A percentile compares a stretch with the other conserved stretches of the same genome.
These are phyloP conservation scores for Ovis aries DNA, from an alignment of 2,113 vertebrate species.

Conservation along the genomic window ARS-UI_Ramb_v3.0 NC_056068.1:4970001-4970500, in stretches of 20 bases:
- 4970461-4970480: not conserved
- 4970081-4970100: not conserved
- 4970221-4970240: not conserved
- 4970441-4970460: not conserved
- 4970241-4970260: not conserved
- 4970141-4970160: not conserved
- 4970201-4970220: not conserved
- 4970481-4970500: not conserved
- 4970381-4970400: not conserved
- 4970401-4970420: not conserved
- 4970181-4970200: not conserved
- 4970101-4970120: not conserved
- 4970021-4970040: not conserved
- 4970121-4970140: not conserved
- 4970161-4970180: not conserved
- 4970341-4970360: not conserved
- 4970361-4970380: not conserved
- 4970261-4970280: not conserved
- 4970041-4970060: not conserved
- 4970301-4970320: not conserved
- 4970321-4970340: not conserved
- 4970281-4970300: not conserved
- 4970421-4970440: not conserved
- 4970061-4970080: not conserved
- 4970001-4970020: not conserved